Percentiles rank a stretch among this genome's conserved stretches.
phyloP scores from a whole-genome alignment of 1,140 invertebrate genomes.

The Drosophila ironensis region DNA sequence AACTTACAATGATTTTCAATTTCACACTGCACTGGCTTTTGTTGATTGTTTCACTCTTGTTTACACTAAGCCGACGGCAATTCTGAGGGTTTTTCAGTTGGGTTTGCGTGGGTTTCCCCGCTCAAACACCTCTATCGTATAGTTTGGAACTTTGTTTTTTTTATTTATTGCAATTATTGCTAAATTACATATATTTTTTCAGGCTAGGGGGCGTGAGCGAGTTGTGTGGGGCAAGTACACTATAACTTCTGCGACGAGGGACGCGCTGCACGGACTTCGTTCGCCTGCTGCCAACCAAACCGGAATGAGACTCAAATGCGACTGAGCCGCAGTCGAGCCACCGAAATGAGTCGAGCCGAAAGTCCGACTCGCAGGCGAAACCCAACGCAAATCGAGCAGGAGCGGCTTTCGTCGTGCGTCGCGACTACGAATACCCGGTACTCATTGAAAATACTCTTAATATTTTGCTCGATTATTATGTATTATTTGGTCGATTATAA shows the following conservation, averaged over 20 bases:
- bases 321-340: too few relatives aligned
- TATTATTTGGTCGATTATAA: too few relatives aligned
- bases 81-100: neutral
- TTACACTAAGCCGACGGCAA: slow-evolving; percentile 36
- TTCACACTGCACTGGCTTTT: neutral
- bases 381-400: too few relatives aligned
- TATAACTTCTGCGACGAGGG: slow-evolving; percentile 46
- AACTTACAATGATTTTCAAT: slow-evolving; percentile 23
- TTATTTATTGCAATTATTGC: too few relatives aligned
- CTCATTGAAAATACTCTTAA: too few relatives aligned
- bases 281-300: slow-evolving; percentile 68
- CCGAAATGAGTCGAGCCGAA: slow-evolving; percentile 7
- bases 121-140: neutral
- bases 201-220: neutral
- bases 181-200: slow-evolving; percentile 7
- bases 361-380: slow-evolving; percentile 29
- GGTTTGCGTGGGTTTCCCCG: too few relatives aligned
- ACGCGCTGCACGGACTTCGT: slow-evolving; percentile 57
- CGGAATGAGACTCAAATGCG: slow-evolving; percentile 65
- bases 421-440: too few relatives aligned
- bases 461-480: too few relatives aligned
- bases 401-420: too few relatives aligned
- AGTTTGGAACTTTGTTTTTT: neutral
- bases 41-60: neutral
- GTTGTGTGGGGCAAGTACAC: slow-evolving; percentile 21